Evolutionary conservation across 1,140 invertebrate species (phyloP).

Genomic region (Aradophagus sp.): DNA sequence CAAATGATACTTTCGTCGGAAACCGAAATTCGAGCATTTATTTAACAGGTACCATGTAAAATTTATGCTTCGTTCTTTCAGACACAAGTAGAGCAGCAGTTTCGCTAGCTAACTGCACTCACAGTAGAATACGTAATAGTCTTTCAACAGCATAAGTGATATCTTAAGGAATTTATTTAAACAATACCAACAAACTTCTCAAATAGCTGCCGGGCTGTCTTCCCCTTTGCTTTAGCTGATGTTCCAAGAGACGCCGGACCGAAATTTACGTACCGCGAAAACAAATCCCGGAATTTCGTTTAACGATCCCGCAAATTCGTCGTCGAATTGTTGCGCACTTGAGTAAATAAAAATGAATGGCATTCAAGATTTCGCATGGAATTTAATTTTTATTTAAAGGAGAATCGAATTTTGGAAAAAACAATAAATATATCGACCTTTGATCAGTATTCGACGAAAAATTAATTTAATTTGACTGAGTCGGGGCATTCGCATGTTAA

Average conservation of each 20-base stretch:
- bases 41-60: not conserved
- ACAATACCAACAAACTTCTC: not conserved
- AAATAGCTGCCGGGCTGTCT: not conserved
- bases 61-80: not conserved
- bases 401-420: too few species aligned
- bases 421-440: not conserved
- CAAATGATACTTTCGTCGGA: too few species aligned
- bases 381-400: too few species aligned
- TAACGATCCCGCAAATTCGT: too few species aligned
- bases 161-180: conserved; percentile 12
- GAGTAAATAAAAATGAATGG: too few species aligned
- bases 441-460: conserved; percentile 7
- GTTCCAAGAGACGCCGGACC: too few species aligned
- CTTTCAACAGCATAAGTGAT: conserved; percentile 15
- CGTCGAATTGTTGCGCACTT: too few species aligned
- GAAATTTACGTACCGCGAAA: too few species aligned
- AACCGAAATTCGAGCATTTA: too few species aligned
- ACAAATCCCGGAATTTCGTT: too few species aligned
- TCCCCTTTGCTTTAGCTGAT: too few species aligned
- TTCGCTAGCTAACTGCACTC: conserved; percentile 3
- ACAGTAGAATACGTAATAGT: conserved; percentile 13
- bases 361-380: too few species aligned
- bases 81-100: not conserved
- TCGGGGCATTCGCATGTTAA: conserved; percentile 18
- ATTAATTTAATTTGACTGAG: conserved; percentile 5